Conservation (phyloP, 92 coral and sea anemone species). For the Nematostella vectensis region DNA sequence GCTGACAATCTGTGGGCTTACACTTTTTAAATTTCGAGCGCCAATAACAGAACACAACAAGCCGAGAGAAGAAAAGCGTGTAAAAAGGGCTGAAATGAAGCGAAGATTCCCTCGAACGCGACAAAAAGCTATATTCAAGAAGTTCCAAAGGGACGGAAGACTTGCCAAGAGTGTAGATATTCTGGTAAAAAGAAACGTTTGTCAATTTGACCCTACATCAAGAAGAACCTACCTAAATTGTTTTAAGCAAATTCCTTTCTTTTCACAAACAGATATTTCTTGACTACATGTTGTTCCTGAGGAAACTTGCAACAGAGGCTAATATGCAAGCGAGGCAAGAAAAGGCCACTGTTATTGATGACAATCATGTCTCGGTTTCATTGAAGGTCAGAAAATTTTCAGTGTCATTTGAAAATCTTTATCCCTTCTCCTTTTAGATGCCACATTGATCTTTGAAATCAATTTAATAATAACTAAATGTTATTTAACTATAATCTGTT, state of each 20-base stretch:
- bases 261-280: conserved; percentile 60
- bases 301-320: conserved; percentile 73
- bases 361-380: conserved; percentile 54
- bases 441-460: no score
- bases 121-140: conserved; percentile 81
- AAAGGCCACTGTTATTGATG: conserved; percentile 49
- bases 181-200: conserved; percentile 75
- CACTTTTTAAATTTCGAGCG: no score
- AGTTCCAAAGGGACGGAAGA: conserved; percentile 63
- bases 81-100: conserved; percentile 59
- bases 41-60: no score
- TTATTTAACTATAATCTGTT: no score
- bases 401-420: no score
- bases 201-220: no score
- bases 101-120: conserved; percentile 79
- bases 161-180: conserved; percentile 77
- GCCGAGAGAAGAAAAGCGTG: no score
- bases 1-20: no score
- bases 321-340: conserved; percentile 67
- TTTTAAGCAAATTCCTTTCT: background rate
- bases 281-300: conserved; percentile 89
- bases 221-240: no score
- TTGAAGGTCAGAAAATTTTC: conserved; percentile 38
- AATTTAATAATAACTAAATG: no score
- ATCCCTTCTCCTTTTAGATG: no score